Percentiles rank a stretch among this genome's conserved stretches.
Conservation (phyloP, 2,888 invertebrate genomes). For the Ochropleura leucogaster region DNA sequence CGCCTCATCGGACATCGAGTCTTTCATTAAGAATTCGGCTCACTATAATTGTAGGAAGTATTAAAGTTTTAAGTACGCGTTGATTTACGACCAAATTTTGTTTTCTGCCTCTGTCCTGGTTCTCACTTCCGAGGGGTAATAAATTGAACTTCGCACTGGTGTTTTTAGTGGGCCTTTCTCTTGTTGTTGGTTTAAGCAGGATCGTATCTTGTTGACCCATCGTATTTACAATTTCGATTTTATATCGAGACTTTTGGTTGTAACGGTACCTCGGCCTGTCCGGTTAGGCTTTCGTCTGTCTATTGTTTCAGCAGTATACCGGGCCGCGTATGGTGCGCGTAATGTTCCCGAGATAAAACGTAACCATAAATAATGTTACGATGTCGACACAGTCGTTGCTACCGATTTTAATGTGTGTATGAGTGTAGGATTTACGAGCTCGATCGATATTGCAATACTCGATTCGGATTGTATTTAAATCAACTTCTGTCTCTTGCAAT, state of each 20-base stretch:
- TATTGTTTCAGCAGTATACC: constrained; percentile 64
- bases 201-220: constrained; percentile 78
- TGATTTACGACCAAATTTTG: constrained; percentile 72
- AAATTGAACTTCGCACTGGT: constrained; percentile 73
- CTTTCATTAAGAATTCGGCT: constrained; percentile 63
- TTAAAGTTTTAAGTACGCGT: constrained; percentile 68
- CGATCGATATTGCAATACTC: constrained; percentile 73
- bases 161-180: constrained; percentile 77
- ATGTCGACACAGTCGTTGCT: constrained; percentile 79
- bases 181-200: constrained; percentile 73
- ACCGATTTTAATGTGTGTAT: constrained; percentile 79
- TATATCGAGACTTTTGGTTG: constrained; percentile 70
- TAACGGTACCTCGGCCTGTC: constrained; percentile 79
- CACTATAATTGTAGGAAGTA: constrained; percentile 70
- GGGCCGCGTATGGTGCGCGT: constrained; percentile 59
- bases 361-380: constrained; percentile 78
- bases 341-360: constrained; percentile 73
- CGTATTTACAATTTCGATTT: constrained; percentile 76
- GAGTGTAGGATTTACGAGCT: constrained; percentile 77
- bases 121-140: constrained; percentile 70
- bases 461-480: constrained; percentile 72
- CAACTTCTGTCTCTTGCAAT: constrained; percentile 63
- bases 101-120: constrained; percentile 67
- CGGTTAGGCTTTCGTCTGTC: constrained; percentile 55
- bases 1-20: constrained; percentile 51